Percentiles rank a stretch among this genome's conserved stretches.
phyloP scores from a whole-genome alignment of 2,113 vertebrate genomes.

The Ictalurus furcatus region DNA sequence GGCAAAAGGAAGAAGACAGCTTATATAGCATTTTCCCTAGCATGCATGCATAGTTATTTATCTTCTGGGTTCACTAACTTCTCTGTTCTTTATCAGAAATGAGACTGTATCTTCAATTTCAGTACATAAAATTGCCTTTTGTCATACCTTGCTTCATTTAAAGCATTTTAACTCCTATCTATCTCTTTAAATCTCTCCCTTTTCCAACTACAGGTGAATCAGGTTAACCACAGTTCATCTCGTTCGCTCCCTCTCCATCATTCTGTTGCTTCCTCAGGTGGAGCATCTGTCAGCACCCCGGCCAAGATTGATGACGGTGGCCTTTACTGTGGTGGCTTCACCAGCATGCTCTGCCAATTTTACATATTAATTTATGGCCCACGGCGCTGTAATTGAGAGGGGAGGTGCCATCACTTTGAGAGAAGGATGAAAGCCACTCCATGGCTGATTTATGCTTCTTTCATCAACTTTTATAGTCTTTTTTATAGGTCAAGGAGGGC shows the following conservation, averaged over 20 bases:
- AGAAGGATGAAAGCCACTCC: slow-evolving; percentile 44
- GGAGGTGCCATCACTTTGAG: slow-evolving; percentile 32
- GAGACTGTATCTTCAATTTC: not conserved
- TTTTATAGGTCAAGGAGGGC: slow-evolving; percentile 40
- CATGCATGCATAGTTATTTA: not conserved
- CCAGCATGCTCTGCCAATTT: slow-evolving; percentile 52
- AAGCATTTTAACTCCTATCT: not conserved
- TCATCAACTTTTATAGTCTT: slow-evolving; percentile 54
- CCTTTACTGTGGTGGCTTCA: slow-evolving; percentile 51
- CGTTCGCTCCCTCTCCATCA: slow-evolving; percentile 49
- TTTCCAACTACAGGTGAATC: slow-evolving; percentile 34
- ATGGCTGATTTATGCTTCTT: slow-evolving; percentile 54
- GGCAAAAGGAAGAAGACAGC: not conserved
- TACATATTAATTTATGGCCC: slow-evolving; percentile 62
- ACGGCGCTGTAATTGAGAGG: slow-evolving; percentile 54
- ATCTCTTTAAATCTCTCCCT: not conserved
- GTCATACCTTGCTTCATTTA: not conserved
- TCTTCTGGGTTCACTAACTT: not conserved
- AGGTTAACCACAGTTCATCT: slow-evolving; percentile 53
- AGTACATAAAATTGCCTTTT: not conserved
- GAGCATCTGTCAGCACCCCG: slow-evolving; percentile 51
- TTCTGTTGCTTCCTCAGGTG: slow-evolving; percentile 37
- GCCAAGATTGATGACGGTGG: slow-evolving; percentile 57
- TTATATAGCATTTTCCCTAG: not conserved
- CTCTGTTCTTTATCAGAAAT: not conserved